Evolutionary conservation across 2,113 vertebrate species (phyloP), one percentile per base, ranked within the genome.

Genomic region (Manacus vitellinus): DNA sequence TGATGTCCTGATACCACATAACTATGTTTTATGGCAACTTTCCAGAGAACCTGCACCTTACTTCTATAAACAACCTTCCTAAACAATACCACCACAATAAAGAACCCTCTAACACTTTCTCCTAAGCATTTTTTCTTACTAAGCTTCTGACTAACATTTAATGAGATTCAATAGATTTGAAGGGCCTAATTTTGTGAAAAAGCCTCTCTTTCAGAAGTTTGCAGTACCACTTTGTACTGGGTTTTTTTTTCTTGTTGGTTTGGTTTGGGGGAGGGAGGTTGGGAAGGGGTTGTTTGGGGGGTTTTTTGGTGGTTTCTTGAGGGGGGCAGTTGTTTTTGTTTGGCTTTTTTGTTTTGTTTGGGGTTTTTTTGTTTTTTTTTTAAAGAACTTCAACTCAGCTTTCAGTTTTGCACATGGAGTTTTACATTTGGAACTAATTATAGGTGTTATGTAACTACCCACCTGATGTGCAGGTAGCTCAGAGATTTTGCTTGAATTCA

Each of bases 371-470:
- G 12, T 14, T 63, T 47, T 39, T 35, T 77, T 90, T 66, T n/a
- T 1, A 6, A 92, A 61, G 30, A 87, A 54, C 15, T 58, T 95
- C 18, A 66, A 12, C 39, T 90, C 22, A 18, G 20, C 30, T 70
- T 87, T 78, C 47, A 41, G 23, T 35, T 37, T 76, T 55, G 25
- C 56, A 56, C 10, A 16, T 9, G 39, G 43, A 61, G 46, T 65
- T 89, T 87, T 89, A 68, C n/a, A 81, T 47, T n/a, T 84, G 63
- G 31, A 76, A 94, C 39, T 82, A 84, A 73, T 92, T 54, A 59
- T 16, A 87, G 28, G 61, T 11, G 8, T 52, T 41, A 47, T 68
- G 61, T 56, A 78, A 54, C n/a, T 68, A n/a, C 39, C 27, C 41
- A 75, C 33, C 24, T 78, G 41, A 72, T 30, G 7, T 61, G 76